Base-by-base conservation (phyloP, 2,113 vertebrate species). In the Sphaerodactylus townsendi region DNA sequence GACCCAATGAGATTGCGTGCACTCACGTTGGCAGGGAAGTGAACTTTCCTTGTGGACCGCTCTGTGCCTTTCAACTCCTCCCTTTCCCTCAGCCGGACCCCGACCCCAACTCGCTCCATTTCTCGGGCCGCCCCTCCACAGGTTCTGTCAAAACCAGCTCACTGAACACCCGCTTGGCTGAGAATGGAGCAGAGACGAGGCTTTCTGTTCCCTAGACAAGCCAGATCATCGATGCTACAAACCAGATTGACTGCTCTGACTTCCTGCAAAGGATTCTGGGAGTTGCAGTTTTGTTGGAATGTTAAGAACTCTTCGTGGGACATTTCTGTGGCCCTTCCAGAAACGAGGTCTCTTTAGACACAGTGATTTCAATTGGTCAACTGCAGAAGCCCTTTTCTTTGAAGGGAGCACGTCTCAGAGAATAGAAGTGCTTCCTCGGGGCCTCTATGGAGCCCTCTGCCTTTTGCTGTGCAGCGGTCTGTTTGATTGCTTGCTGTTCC, bases 41-140 rank as follows among this genome's bases (percentile, higher is more conserved):
- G 41, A 13, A n/a, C 25, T 28, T 46, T 74, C 5, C 15, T 33
- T 17, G 50, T 5, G 25, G 72, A 48, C 46, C 28, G 19, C 44
- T n/a, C 68, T 37, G 68, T 69, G 68, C 68, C 72, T 33, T 50
- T 48, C 44, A 44, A 46, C 44, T 74, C 50, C 66, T 48, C 5
- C 4, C 35, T 62, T 0, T 0, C 14, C n/a, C 1, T 44, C 68
- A 46, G 25, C 33, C 19, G 71, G 37, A 30, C 56, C 25, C 3
- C 0, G 25, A 81, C 44, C 17, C 39, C 78, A 41, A 41, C n/a
- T 70, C 71, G 37, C 56, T 68, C 56, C 10, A 68, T 5, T 74
- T 48, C 79, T 69, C 50, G 64, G 46, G 6, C 11, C 17, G n/a
- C 70, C 78, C 11, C 41, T 84, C 3, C 11, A 30, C 17, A 4